These are phyloP conservation scores for Rhynchotus rufescens DNA, from an alignment of 2,797 vertebrate genomes.

Conservation along the genomic window DNA sequence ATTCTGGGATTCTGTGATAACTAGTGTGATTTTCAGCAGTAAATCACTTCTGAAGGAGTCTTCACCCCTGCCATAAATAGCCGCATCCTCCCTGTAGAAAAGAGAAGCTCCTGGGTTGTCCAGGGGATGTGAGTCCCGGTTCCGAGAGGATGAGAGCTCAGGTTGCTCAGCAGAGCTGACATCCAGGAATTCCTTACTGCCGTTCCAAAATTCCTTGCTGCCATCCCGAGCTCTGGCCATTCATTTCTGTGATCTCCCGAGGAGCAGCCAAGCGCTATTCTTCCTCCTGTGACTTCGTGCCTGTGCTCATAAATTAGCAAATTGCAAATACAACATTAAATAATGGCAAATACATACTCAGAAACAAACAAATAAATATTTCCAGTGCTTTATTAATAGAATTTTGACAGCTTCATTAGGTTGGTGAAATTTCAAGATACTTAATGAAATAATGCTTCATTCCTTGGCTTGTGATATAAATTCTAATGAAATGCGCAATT, in stretches of 20 bases:
- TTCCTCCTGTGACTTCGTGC: neutral
- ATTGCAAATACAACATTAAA: conserved; percentile 27
- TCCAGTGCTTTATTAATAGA: conserved; percentile 57
- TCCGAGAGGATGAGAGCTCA: neutral
- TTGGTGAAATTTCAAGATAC: conserved; percentile 61
- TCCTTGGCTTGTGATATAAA: conserved; percentile 37
- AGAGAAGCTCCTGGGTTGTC: fast-evolving
- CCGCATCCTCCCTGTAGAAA: fast-evolving
- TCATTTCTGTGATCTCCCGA: neutral
- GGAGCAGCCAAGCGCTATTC: neutral
- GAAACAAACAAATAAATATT: conserved; percentile 55
- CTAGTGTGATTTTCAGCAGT: neutral
- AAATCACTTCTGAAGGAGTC: neutral
- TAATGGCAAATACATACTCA: conserved; percentile 21
- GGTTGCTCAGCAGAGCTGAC: fast-evolving
- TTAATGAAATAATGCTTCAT: conserved; percentile 61
- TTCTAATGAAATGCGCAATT: conserved; percentile 7
- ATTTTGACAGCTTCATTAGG: conserved; percentile 59
- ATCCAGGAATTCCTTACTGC: neutral
- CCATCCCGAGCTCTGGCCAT: neutral
- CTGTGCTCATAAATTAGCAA: neutral
- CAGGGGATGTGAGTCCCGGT: fast-evolving
- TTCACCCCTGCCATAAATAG: fast-evolving
- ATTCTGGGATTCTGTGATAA: too few species aligned
- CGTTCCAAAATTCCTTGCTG: neutral